Percentiles rank a stretch among this genome's conserved stretches.
Conservation (phyloP, 2,113 vertebrate species). For the Paracanthobrama guichenoti region DNA sequence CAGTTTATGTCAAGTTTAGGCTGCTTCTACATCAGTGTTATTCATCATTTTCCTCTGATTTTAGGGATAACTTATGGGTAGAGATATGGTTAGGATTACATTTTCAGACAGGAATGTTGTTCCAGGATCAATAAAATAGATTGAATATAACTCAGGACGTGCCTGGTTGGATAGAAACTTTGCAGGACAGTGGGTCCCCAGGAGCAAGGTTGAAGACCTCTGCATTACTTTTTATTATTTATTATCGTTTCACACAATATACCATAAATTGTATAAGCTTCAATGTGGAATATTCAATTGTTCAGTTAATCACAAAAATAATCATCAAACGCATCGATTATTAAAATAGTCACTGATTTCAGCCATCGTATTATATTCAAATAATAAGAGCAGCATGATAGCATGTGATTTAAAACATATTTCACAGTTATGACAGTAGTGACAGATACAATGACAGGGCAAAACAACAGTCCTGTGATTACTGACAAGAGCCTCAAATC, state of each 20-base stretch:
- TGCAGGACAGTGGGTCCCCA: no score
- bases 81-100: no score
- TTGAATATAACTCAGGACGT: no score
- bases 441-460: neutral
- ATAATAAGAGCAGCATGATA: neutral
- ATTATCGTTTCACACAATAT: neutral
- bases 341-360: neutral
- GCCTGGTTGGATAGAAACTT: no score
- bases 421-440: neutral
- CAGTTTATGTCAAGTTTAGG: no score
- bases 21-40: no score
- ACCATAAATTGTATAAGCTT: neutral
- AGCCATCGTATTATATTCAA: neutral
- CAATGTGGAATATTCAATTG: neutral
- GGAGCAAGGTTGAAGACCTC: no score
- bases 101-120: no score
- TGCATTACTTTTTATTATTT: neutral
- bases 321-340: neutral
- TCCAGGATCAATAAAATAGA: no score
- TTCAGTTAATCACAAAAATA: neutral
- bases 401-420: neutral
- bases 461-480: neutral
- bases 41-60: no score
- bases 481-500: neutral
- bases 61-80: no score